These are phyloP conservation scores for Xenopus laevis DNA, from an alignment of 2,113 vertebrate genomes.

Conservation along the genomic window DNA sequence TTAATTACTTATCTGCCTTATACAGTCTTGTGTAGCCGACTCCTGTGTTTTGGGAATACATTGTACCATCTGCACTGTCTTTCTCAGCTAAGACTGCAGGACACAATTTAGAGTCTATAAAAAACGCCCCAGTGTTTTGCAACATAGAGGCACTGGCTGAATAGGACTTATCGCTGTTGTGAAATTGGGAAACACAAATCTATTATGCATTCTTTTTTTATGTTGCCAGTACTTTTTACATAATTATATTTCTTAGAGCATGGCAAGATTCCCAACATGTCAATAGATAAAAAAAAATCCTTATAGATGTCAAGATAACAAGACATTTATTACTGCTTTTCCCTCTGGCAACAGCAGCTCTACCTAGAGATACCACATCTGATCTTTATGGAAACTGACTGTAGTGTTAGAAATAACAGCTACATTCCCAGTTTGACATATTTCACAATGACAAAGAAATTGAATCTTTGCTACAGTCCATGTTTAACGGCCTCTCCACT, in stretches of 20 bases:
- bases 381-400: conserved; percentile 15
- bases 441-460: conserved; percentile 21
- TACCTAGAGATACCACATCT: conserved; percentile 17
- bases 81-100: no score
- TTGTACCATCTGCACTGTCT: no score
- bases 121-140: not conserved
- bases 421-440: conserved; percentile 16
- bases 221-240: not conserved
- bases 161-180: not conserved
- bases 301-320: conserved; percentile 34
- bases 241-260: not conserved
- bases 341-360: conserved; percentile 24
- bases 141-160: conserved; percentile 12
- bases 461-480: conserved; percentile 1
- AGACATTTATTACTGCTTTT: conserved; percentile 18
- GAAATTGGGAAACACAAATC: not conserved
- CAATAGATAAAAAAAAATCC: conserved; percentile 9
- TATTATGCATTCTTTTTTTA: not conserved
- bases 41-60: no score
- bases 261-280: conserved; percentile 20
- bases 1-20: no score
- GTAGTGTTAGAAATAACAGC: conserved; percentile 27
- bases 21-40: no score
- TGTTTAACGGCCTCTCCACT: not conserved
- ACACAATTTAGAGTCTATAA: no score